phyloP scores from a whole-genome alignment of 2,888 invertebrate species.

The Sepiola atlantica region DNA sequence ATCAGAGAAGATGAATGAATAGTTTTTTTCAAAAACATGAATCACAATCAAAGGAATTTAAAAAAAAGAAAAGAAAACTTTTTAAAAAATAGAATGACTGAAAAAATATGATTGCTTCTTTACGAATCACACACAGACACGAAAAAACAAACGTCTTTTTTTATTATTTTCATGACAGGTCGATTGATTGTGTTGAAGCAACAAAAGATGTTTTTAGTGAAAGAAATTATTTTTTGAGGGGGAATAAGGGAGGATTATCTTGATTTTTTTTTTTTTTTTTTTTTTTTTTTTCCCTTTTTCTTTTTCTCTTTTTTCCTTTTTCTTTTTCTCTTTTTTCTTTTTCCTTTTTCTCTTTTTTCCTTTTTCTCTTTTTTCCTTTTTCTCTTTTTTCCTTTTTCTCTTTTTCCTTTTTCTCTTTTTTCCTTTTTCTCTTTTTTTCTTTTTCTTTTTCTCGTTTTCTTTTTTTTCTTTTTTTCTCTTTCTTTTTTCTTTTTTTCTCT shows the following conservation, averaged over 20 bases:
- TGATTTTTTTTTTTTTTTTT: background rate
- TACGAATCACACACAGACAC: background rate
- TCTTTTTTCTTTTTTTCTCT: background rate
- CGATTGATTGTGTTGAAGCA: too few relatives aligned
- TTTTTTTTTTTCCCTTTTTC: background rate
- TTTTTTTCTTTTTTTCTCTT: background rate
- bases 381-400: constrained; percentile 34
- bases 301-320: constrained; percentile 35
- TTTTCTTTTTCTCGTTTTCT: constrained; percentile 36
- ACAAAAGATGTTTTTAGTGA: too few relatives aligned
- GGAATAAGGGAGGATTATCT: background rate
- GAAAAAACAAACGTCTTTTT: background rate
- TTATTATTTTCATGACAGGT: background rate
- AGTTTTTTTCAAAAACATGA: background rate
- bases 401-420: background rate
- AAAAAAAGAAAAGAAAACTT: background rate
- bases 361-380: background rate
- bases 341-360: background rate
- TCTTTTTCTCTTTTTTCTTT: constrained; percentile 32
- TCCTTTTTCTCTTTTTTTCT: background rate
- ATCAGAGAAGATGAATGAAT: background rate
- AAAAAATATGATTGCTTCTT: background rate
- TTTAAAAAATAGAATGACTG: background rate
- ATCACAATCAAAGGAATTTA: background rate
- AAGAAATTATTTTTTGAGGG: too few relatives aligned